Percentiles rank a stretch among this genome's conserved stretches.
Conservation (phyloP, 2,113 vertebrate species). For the Perca flavescens region DNA sequence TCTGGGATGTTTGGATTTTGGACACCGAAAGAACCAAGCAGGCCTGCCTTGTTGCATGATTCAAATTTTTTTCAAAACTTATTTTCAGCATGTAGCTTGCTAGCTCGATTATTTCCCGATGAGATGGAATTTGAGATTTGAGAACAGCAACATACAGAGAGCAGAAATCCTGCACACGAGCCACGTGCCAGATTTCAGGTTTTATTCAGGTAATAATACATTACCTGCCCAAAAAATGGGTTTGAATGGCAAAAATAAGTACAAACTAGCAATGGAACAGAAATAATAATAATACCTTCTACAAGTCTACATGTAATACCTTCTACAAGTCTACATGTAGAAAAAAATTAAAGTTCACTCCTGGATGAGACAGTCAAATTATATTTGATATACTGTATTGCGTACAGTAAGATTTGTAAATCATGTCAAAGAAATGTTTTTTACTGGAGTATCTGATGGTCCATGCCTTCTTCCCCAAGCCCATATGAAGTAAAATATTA, state of each 20-base stretch:
- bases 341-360: not conserved
- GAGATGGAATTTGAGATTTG: too few species aligned
- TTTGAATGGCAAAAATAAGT: not conserved
- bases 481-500: not conserved
- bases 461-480: not conserved
- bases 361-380: not conserved
- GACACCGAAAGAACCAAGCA: too few species aligned
- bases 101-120: too few species aligned
- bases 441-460: conserved; percentile 2
- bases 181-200: too few species aligned
- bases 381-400: not conserved
- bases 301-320: not conserved
- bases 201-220: not conserved
- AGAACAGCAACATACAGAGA: too few species aligned
- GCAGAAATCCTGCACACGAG: too few species aligned
- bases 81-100: too few species aligned
- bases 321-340: not conserved
- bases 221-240: not conserved
- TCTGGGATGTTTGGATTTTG: too few species aligned
- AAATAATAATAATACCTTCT: not conserved
- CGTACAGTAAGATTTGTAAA: not conserved
- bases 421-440: not conserved
- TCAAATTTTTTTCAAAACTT: too few species aligned
- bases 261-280: not conserved
- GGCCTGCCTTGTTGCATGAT: too few species aligned